phyloP scores from a whole-genome alignment of 2,113 vertebrate genomes.

The Catharus fuscescens region DNA sequence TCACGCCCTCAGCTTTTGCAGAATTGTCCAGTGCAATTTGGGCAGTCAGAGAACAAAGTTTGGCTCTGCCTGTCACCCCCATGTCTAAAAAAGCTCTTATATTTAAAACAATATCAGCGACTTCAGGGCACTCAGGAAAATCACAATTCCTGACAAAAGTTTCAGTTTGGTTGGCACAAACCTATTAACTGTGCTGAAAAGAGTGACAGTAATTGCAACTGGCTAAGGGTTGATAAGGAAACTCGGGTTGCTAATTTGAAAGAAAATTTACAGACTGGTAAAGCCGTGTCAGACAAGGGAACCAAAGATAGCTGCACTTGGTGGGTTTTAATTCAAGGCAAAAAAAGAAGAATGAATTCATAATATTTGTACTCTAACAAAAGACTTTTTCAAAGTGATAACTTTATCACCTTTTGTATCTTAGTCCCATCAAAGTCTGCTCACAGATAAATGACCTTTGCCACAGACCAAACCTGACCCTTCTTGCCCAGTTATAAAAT shows the following conservation, averaged over 20 bases:
- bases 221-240: conserved; percentile 47
- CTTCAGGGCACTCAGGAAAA: conserved; percentile 28
- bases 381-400: background rate
- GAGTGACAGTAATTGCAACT: conserved; percentile 37
- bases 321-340: background rate
- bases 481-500: background rate
- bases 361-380: background rate
- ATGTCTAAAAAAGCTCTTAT: background rate
- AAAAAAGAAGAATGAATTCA: background rate
- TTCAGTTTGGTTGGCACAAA: conserved; percentile 4
- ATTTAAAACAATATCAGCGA: conserved; percentile 6
- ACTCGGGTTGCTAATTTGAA: conserved; percentile 5
- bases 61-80: background rate
- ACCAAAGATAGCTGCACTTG: background rate
- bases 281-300: background rate
- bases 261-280: conserved; percentile 2
- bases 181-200: conserved; percentile 22
- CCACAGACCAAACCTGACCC: background rate
- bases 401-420: background rate
- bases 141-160: conserved; percentile 36
- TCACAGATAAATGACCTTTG: background rate
- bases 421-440: background rate
- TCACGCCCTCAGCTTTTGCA: background rate
- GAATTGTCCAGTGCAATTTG: background rate
- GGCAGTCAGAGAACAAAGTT: background rate